Base-by-base conservation (phyloP, 2,888 invertebrate species). In the Epistrophe grossulariae region DNA sequence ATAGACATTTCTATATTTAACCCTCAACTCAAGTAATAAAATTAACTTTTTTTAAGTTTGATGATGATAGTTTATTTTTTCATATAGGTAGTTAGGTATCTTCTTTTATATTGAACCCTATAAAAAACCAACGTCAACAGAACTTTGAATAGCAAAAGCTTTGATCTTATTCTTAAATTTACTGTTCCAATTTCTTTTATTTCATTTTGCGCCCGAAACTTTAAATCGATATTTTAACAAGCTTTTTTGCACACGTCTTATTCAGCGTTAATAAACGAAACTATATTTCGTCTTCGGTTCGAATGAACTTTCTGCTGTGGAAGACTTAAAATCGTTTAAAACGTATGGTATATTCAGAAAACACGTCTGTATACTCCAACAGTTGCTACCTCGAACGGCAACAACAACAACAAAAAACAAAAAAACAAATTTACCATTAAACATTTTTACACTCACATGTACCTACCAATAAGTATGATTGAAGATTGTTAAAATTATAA, bases 201-300 rank as follows among this genome's bases (percentile, higher is more conserved):
- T 79, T 72, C 83, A 60, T 68, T 83, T 78, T 87, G 87, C 87
- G 77, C 87, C 19, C 87, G 79, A 60, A 19, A 24, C 52, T 73
- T 40, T 13, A 3, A 74, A 59, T 50, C 55, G 57, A 59, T 50
- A 35, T 52, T 79, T 87, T 59, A 60, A 79, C 71, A 79, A 83
- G 87, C 78, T 83, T 85, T 72, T 84, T 85, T 85, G 82, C 85
- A 79, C 85, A 82, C 85, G 85, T 17, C 72, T 52, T 62, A 57
- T 68, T 84, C 43, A 59, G 31, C n/a, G 35, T 45, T 59, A n/a
- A 48, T 62, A 31, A 73, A 81, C 73, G 55, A 81, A 78, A 60
- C 10, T 43, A 62, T 77, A 72, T 60, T 80, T 80, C 48, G 9
- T 66, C 35, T 35, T 35, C 45, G 59, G 57, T 24, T 64, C 38